Percentiles rank a stretch among this genome's conserved stretches.
Conservation (phyloP, 2,888 invertebrate species). For the Drosophila greeni region DNA sequence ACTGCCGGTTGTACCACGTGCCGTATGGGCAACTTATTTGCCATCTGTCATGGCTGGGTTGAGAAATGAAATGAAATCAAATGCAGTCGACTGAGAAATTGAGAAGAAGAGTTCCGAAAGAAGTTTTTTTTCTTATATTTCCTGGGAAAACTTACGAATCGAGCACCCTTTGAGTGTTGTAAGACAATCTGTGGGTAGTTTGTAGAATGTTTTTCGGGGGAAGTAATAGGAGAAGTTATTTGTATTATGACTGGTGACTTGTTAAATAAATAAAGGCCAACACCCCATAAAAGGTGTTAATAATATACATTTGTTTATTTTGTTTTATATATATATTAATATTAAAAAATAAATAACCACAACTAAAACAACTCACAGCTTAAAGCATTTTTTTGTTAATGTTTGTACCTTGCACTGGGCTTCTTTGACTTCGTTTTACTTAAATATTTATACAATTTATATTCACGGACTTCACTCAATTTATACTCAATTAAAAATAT, state of each 20-base stretch:
- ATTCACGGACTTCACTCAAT: background rate
- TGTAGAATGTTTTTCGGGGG: background rate
- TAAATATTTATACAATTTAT: too few species aligned
- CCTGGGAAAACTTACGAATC: constrained; percentile 14
- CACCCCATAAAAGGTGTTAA: too few species aligned
- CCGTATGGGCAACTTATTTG: constrained; percentile 63
- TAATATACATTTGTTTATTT: too few species aligned
- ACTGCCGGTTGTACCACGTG: constrained; percentile 33
- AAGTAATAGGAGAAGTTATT: background rate
- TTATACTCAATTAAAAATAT: background rate
- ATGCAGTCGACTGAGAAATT: constrained; percentile 62
- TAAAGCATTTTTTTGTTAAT: too few species aligned
- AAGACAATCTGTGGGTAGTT: constrained; percentile 14
- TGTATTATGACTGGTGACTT: background rate
- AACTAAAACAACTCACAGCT: too few species aligned
- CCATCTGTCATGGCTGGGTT: constrained; percentile 55
- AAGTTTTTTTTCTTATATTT: constrained; percentile 11
- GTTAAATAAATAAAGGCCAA: background rate
- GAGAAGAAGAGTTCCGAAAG: constrained; percentile 38
- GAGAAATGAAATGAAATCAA: constrained; percentile 59
- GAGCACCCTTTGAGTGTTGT: constrained; percentile 24
- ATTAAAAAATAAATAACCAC: too few species aligned
- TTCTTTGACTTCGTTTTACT: too few species aligned
- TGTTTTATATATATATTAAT: too few species aligned
- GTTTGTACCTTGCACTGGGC: too few species aligned